phyloP scores from a whole-genome alignment of 2,797 vertebrate species.

The Chloroceryle amazona region DNA sequence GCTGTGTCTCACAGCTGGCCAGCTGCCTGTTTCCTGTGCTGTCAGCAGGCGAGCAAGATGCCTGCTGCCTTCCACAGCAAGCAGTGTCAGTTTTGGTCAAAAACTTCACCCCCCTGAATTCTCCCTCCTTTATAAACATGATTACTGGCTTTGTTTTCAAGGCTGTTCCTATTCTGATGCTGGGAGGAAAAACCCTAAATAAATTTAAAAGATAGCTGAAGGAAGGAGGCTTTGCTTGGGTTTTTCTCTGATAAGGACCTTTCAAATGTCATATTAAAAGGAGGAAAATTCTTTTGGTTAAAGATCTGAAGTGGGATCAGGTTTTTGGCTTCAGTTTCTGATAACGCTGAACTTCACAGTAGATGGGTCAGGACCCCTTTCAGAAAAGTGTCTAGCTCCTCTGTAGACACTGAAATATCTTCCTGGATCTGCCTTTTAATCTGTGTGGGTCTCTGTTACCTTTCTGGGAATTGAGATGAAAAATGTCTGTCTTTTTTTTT shows the following conservation, averaged over 20 bases:
- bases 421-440: background rate
- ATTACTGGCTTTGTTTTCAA: background rate
- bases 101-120: background rate
- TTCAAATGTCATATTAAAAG: background rate
- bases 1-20: constrained; percentile 44
- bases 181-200: background rate
- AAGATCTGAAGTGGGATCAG: background rate
- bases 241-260: background rate
- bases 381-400: background rate
- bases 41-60: background rate
- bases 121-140: background rate
- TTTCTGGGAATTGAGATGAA: background rate
- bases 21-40: background rate
- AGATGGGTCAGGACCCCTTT: background rate
- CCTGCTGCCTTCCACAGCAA: background rate
- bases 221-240: background rate
- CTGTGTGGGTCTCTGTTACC: background rate
- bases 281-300: background rate
- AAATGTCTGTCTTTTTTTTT: background rate
- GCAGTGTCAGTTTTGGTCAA: background rate
- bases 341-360: background rate
- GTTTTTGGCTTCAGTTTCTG: background rate
- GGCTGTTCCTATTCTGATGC: background rate
- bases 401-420: background rate
- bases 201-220: background rate